Base-by-base conservation (phyloP, 2,113 vertebrate genomes). In the Fukomys damarensis region DNA sequence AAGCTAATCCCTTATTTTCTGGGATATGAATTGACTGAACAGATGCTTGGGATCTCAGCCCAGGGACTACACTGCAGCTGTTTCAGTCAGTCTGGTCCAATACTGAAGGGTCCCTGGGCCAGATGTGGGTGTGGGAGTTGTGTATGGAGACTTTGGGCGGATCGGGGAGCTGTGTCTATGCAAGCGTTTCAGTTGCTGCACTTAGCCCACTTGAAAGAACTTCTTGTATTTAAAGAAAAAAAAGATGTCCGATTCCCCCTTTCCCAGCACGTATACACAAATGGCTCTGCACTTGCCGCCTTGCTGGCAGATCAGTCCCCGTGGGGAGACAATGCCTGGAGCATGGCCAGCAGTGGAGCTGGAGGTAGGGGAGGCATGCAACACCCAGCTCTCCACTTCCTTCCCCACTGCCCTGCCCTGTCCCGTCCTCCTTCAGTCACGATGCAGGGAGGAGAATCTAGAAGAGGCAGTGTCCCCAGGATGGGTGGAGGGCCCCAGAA, bases 301-400 rank as follows among this genome's bases (percentile, higher is more conserved):
- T 79, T 41, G 43, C 38, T 72, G 84, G 81, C 54, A 9, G 59
- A 80, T 49, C 61, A 12, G 66, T 0, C 85, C 92, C 41, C 38
- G 61, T 22, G 28, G 56, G 59, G 88, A 97, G 59, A 97, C 97
- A 98, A 97, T 98, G 95, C 79, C 93, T 97, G 97, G 97, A 96
- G 32, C 13, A n/a, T 16, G 90, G 96, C 98, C 98, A 98, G 90
- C 2, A 28, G 77, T 38, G 30, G 49, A 41, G 28, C 87, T 96
- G 56, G 93, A 93, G 86, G 89, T 76, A 58, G 79, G 65, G 87
- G 76, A 84, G 93, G 96, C 70, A 3, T 87, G 70, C 41, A 90
- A 56, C 96, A 91, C 97, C 96, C 96, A 91, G 0, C 46, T 95
- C 89, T 66, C 82, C 35, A 43, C 86, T 98, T 98, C 97, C 97